Base-by-base conservation (phyloP, 2,797 vertebrate species). In the Lophotriccus pileatus region DNA sequence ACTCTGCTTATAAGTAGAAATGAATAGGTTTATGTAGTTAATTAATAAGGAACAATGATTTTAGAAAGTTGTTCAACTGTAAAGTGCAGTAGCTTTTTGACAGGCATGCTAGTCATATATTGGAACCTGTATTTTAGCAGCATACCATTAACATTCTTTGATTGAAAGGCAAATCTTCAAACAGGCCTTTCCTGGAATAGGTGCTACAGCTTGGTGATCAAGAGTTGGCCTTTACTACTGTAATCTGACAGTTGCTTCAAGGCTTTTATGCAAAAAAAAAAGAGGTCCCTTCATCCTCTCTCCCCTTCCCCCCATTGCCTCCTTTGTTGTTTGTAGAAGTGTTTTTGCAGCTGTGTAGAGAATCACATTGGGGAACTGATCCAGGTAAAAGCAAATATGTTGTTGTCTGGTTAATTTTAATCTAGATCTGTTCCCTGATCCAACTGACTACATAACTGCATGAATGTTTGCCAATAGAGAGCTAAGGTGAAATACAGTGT, bases 391-490 rank as follows among this genome's bases (percentile, higher is more conserved):
- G 87, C 75, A 89, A 93, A 43, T 85, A 64, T 7, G 2, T 92
- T 89, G 86, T 92, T 94, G 87, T 92, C 89, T 87, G 68, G 60
- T 91, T 80, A 80, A 84, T 92, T 92, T 87, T 94, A 78, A 89
- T 95, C 79, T 94, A 85, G 76, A 91, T 92, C 44, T 89, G 32
- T 84, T 89, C 89, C 77, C 64, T 89, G 82, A 93, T 93, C 82
- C 72, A 93, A 4, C 64, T 67, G 72, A 49, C 78, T 93, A 13
- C 78, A 18, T 84, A 92, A 73, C 64, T 92, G 82, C 44, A 25
- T 20, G 32, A 47, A 17, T 67, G 32, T 85, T 94, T 95, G 91
- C 84, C 87, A 95, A 81, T 36, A 81, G 79, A 87, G 73, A 60
- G 20, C 89, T 87, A 75, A 91, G 62, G 73, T 94, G 84, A 94